Evolutionary conservation across 2,113 vertebrate species (phyloP), one percentile per base, ranked within the genome.

Genomic region (Myrmophylax atrothorax): DNA sequence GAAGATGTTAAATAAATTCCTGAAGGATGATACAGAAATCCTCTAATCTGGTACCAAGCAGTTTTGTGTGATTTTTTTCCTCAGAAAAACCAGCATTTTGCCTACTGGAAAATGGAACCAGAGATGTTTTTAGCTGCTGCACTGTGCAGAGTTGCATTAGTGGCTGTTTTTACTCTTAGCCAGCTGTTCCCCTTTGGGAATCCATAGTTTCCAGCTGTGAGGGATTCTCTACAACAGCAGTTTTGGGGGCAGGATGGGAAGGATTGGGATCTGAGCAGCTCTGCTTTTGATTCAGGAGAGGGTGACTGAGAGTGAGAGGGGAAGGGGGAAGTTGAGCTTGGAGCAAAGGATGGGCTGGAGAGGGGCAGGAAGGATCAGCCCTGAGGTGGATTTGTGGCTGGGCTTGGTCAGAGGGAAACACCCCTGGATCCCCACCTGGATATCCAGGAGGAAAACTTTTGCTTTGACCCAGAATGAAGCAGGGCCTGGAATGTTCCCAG

Each of bases 291-390:
- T n/a, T 50, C 14, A 12, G 66, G 83, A 33, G 67, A 0, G 16
- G 72, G 58, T 12, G 10, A 44, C 2, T 29, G 3, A 20, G 10
- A 59, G 62, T 1, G 69, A 91, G 77, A 25, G 18, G 59, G 16
- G 12, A 18, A 12, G 0, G 0, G 35, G 69, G 63, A 1, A 44
- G 73, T 17, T 24, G 28, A 37, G 82, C 4, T 26, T 14, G 22
- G 78, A 67, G 75, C 47, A 37, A 46, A 44, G 52, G 44, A 33
- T 1, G 22, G 66, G 83, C 55, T 74, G 83, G 0, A 11, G 11
- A 10, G 60, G 9, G 0, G 5, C 42, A 23, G 77, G 38, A 53
- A 25, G 58, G 52, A 12, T 11, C 13, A 42, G 85, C 80, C 70
- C 55, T 4, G 17, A 4, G 75, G 19, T 3, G 52, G 38, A 7